Evolutionary conservation across 2,888 invertebrate species (phyloP).

Genomic region (Horisme vitalbata): DNA sequence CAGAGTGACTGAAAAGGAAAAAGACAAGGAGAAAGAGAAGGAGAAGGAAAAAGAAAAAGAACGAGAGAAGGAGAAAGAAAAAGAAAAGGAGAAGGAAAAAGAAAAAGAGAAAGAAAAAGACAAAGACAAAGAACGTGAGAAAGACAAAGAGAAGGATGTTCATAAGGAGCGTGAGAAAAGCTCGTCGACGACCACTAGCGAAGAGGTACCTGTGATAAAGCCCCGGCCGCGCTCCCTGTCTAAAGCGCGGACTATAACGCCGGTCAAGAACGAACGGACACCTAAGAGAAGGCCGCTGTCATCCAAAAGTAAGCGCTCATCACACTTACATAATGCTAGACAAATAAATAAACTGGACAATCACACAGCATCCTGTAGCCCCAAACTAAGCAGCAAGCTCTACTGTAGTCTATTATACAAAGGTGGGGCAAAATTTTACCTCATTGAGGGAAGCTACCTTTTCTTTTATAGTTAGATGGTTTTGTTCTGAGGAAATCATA

Average conservation of each 20-base stretch:
- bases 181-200: conserved; percentile 53
- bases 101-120: conserved; percentile 47
- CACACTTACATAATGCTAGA: neutral
- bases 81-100: conserved; percentile 43
- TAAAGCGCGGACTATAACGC: conserved; percentile 60
- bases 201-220: conserved; percentile 56
- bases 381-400: no score
- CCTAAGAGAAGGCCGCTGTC: conserved; percentile 64
- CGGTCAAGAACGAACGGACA: conserved; percentile 56
- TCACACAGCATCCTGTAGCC: no score
- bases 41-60: conserved; percentile 40
- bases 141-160: conserved; percentile 45
- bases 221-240: conserved; percentile 68
- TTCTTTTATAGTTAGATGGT: no score
- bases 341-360: no score
- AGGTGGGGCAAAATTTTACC: no score
- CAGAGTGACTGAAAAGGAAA: conserved; percentile 51
- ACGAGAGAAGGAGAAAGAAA: conserved; percentile 42
- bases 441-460: no score
- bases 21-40: conserved; percentile 46
- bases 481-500: no score
- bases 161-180: conserved; percentile 54
- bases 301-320: conserved; percentile 66
- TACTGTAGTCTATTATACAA: no score
- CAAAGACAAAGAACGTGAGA: conserved; percentile 51